Percentiles rank a stretch among this genome's conserved stretches.
Conservation (phyloP, 64 coral and sea anemone species). For the Stylophora pistillata region DNA sequence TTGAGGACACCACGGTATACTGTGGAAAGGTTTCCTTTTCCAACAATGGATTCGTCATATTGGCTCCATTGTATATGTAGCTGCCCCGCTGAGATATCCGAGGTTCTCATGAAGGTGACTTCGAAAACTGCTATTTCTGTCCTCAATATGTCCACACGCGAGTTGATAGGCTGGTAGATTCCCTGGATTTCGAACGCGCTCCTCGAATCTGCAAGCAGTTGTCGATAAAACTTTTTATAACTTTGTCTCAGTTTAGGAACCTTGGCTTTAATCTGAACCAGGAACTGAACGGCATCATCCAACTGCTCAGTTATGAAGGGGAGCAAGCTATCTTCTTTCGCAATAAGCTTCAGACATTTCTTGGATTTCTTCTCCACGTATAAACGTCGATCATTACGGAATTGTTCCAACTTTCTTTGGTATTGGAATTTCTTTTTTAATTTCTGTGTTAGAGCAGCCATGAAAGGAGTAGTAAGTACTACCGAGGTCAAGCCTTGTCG, state of each 20-base stretch:
- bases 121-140: background rate
- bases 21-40: background rate
- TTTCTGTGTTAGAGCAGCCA: too few species aligned
- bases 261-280: too few species aligned
- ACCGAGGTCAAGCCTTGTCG: background rate
- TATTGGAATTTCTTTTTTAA: too few species aligned
- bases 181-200: background rate
- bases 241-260: background rate
- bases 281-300: too few species aligned
- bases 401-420: too few species aligned
- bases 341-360: background rate
- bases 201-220: too few species aligned
- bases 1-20: background rate
- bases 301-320: too few species aligned
- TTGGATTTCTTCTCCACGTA: background rate
- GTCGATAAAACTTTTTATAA: background rate
- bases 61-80: background rate
- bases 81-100: background rate
- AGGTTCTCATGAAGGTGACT: background rate
- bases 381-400: background rate
- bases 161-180: background rate
- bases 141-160: background rate
- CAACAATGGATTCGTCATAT: background rate
- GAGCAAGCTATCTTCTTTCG: background rate
- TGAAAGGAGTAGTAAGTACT: too few species aligned